Evolutionary conservation across 2,797 vertebrate genomes (phyloP).

Genomic region (Brachyrhaphis roseni): DNA sequence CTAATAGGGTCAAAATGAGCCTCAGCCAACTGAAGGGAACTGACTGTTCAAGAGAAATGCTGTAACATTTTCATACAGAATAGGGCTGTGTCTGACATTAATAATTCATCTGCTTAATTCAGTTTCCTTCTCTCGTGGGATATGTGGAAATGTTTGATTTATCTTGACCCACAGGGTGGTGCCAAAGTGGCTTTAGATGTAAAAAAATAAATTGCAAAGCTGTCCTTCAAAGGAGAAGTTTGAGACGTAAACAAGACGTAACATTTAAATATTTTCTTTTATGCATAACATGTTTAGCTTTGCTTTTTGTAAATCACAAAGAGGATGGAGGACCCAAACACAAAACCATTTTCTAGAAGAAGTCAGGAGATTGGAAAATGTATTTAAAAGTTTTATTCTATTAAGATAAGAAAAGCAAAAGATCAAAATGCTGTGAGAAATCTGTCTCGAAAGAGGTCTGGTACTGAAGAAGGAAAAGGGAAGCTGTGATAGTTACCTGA

Average conservation of each 20-base stretch:
- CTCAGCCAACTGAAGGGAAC: background rate
- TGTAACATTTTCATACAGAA: background rate
- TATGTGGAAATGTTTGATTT: background rate
- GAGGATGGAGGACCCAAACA: background rate
- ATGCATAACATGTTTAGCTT: background rate
- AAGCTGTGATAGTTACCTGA: background rate
- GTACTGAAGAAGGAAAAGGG: background rate
- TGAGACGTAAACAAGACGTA: background rate
- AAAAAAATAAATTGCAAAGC: background rate
- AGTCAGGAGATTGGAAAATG: background rate
- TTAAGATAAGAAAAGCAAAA: background rate
- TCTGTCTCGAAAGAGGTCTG: background rate
- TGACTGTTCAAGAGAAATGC: background rate
- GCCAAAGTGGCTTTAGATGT: conserved; percentile 2
- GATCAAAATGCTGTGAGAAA: background rate
- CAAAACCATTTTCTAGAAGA: background rate
- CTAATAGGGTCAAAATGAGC: conserved; percentile 24
- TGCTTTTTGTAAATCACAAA: background rate
- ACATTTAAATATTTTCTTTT: background rate
- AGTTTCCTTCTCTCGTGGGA: background rate
- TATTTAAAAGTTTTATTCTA: background rate
- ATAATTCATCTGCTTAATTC: conserved; percentile 4
- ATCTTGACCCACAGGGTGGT: background rate
- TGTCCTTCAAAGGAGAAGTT: background rate
- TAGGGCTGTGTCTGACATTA: conserved; percentile 6